Percentiles rank a stretch among this genome's conserved stretches.
Conservation (phyloP, 2,797 vertebrate genomes). For the Sebastes nivosus region DNA sequence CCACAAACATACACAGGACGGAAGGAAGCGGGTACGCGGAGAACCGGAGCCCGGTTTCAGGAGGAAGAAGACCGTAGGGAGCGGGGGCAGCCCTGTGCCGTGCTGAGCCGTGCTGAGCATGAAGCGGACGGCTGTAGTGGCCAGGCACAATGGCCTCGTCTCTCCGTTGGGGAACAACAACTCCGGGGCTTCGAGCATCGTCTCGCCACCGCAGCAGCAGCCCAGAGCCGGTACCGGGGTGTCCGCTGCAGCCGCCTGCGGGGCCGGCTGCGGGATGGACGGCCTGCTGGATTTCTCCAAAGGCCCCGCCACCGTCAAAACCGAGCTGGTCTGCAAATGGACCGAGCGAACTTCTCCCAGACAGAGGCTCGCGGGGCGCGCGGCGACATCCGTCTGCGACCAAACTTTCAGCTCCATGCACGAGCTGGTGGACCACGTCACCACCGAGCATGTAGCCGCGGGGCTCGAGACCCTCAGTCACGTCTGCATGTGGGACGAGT, state of each 20-base stretch:
- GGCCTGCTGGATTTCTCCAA: conserved; percentile 75
- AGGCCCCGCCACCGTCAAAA: conserved; percentile 88
- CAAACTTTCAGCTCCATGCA: conserved; percentile 97
- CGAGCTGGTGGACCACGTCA: conserved; percentile 97
- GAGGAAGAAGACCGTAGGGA: conserved; percentile 26
- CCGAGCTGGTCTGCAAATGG: conserved; percentile 97
- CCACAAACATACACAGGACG: conserved; percentile 34
- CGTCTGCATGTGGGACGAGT: conserved; percentile 96
- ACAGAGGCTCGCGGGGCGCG: conserved; percentile 72
- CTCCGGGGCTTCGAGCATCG: conserved; percentile 80
- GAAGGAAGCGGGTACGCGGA: conserved; percentile 38
- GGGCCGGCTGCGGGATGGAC: conserved; percentile 50
- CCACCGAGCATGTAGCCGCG: conserved; percentile 95
- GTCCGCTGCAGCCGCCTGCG: conserved; percentile 34
- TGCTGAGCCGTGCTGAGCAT: conserved; percentile 70
- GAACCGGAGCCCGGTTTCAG: conserved; percentile 24
- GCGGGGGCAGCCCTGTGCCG: conserved; percentile 67
- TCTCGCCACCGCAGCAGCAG: conserved; percentile 43
- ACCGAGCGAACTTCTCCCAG: conserved; percentile 82
- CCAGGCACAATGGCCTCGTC: conserved; percentile 84
- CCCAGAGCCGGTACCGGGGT: conserved; percentile 31
- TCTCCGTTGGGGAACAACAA: conserved; percentile 84
- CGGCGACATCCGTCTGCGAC: conserved; percentile 87
- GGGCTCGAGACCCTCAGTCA: conserved; percentile 95
- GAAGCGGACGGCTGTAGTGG: conserved; percentile 75